Evolutionary conservation across 2,113 vertebrate genomes (phyloP), one percentile per base, ranked within the genome.

Genomic region (Petrocephalus microphthalmus): DNA sequence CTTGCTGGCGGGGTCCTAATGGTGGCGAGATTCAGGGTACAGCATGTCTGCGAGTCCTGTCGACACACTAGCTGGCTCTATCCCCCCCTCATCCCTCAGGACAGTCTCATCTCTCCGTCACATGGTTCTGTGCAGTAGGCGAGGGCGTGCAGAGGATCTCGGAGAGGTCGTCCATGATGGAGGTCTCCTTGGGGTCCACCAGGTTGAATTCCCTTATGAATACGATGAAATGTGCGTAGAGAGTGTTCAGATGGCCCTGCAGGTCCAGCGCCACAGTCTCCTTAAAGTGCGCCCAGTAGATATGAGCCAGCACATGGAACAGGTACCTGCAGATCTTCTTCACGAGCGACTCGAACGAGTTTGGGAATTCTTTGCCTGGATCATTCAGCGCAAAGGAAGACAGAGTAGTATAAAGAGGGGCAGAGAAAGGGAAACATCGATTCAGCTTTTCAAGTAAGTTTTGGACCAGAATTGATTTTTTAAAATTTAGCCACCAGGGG

Each of bases 251-350:
- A 94, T 99, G 98, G 94, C 97, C 98, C 91, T 99, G 98, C 91
- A 99, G 97, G 94, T 99, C 98, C 89, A 99, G 95, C 88, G 96
- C 96, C 95, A 99, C 95, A 1, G 97, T 98, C 96, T 99, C 98
- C 93, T 98, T 98, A 96, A 99, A 99, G 95, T 99, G 98, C 92
- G 97, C 95, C 92, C 97, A 99, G 96, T 99, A 99, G 95, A 99
- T 99, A 95, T 99, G 98, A 84, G 98, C 98, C 95, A 99, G 95
- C 94, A 99, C 98, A 0, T 99, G 98, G 94, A 99, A 99, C 90
- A 99, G 95, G 94, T 97, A 97, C 92, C 95, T 96, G 96, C 97
- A 99, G 93, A 99, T 98, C 96, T 98, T 99, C 95, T 98, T 99
- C 90, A 99, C 97, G 96, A 99, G 94, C 10, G 97, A 95, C 94